Percentiles rank a stretch among this genome's conserved stretches.
phyloP scores from a whole-genome alignment of 2,113 vertebrate species.

The Stercorarius parasiticus region DNA sequence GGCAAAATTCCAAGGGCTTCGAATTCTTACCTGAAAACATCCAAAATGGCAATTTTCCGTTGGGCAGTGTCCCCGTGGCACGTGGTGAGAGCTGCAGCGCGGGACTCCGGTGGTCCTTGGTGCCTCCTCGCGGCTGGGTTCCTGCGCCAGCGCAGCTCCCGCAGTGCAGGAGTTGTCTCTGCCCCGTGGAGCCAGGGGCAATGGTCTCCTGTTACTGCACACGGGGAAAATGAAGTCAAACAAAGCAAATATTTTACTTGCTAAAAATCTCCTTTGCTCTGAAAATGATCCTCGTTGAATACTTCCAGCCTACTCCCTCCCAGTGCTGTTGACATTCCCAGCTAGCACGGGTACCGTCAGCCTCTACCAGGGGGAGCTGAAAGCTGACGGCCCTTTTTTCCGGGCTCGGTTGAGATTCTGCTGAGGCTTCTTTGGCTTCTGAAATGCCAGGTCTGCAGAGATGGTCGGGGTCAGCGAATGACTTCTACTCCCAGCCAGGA shows the following conservation, averaged over 20 bases:
- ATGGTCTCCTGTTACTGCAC: not conserved
- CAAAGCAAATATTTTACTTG: not conserved
- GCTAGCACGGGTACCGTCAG: rapidly evolving
- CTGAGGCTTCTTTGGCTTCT: not conserved
- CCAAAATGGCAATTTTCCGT: rapidly evolving
- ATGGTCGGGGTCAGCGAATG: not conserved
- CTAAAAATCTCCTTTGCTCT: not conserved
- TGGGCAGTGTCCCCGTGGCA: not conserved
- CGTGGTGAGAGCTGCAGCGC: rapidly evolving
- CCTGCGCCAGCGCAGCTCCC: rapidly evolving
- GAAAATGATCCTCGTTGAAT: not conserved
- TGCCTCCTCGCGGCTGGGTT: not conserved
- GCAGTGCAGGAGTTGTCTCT: not conserved
- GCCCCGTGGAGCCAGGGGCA: not conserved
- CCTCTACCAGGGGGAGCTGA: not conserved
- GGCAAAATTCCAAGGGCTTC: not conserved
- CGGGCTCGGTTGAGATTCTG: no score
- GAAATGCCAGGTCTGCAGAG: not conserved
- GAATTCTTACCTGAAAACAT: not conserved
- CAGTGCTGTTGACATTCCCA: rapidly evolving
- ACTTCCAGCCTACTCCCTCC: not conserved
- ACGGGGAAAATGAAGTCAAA: not conserved
- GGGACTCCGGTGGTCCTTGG: rapidly evolving
- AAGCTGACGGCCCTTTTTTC: not conserved
- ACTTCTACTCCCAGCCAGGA: not conserved